These are phyloP conservation scores for Tarsius wallacei DNA, from an alignment of 2,797 vertebrate species.

Conservation along the genomic window DNA sequence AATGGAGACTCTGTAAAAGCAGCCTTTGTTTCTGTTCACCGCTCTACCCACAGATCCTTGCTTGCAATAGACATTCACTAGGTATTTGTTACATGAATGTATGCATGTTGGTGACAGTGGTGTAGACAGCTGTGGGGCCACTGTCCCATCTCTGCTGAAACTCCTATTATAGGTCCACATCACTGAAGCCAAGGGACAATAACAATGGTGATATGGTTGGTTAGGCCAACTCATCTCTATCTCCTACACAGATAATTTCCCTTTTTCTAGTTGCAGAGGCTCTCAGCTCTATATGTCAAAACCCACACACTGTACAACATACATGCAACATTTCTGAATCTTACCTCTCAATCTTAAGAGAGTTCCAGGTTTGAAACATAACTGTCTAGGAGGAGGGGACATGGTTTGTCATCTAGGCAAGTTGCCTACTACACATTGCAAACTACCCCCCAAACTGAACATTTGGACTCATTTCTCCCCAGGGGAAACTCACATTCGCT, in stretches of 20 bases:
- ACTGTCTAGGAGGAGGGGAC: neutral
- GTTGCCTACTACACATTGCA: too few species aligned
- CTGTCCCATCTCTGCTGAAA: neutral
- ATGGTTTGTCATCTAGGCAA: fast-evolving
- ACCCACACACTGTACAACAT: too few species aligned
- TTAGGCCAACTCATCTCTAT: neutral
- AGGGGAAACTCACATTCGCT: slow-evolving; percentile 96
- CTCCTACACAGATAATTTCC: neutral
- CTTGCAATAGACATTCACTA: fast-evolving
- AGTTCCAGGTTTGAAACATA: neutral
- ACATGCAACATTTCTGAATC: fast-evolving
- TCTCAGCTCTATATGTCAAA: neutral
- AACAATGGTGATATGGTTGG: neutral
- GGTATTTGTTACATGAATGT: too few species aligned
- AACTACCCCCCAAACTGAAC: neutral
- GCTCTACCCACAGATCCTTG: fast-evolving
- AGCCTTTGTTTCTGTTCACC: neutral
- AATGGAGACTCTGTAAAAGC: too few species aligned
- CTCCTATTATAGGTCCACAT: neutral
- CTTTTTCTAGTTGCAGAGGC: neutral
- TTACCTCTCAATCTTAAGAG: neutral
- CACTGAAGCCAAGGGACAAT: neutral
- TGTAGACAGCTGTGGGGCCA: fast-evolving
- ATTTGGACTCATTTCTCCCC: neutral
- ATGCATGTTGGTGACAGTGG: neutral